Evolutionary conservation across 2,888 invertebrate species (phyloP), one percentile per base, ranked within the genome.

Genomic region (Actias luna): DNA sequence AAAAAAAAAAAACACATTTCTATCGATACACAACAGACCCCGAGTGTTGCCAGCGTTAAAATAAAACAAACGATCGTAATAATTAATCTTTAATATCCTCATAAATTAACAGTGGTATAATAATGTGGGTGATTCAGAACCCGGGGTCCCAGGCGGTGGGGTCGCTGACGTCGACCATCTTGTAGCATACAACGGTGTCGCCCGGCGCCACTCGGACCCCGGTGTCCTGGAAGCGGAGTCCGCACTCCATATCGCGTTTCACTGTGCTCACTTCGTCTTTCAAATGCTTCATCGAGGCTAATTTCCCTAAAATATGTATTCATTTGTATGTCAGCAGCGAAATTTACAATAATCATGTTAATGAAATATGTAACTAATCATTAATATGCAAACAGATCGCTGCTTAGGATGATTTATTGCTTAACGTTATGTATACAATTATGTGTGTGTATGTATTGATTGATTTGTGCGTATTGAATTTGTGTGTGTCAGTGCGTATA

Each of bases 221-320:
- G 0, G 88, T 76, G 75, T 97, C 95, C 2, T 94, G 93, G 62
- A 99, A 93, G 66, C 95, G 95, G 33, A 99, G 80, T 0, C 99
- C 99, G 85, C 99, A 99, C 82, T 99, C 99, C 64, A 95, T 94
- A 80, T 97, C 97, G 58, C 94, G 95, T 81, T 97, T 97, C 46
- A 99, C 95, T 0, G 94, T 93, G 5, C 95, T 95, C 4, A 98
- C 97, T 87, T 99, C 98, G 60, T 95, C 94, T 82, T 99, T 99
- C 58, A 98, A 87, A 86, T 99, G 98, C 70, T 96, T 95, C 95
- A 99, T 95, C 0, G 98, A 98, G 31, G 93, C 90, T 62, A 98
- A 78, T 69, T 93, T 88, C 59, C 97, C 97, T 96, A 73, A 10
- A 71, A 75, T 67, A 69, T 8, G 36, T n/a, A n/a, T n/a, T n/a